Conservation (phyloP, 2,797 vertebrate species). For the Argyrosomus regius region DNA sequence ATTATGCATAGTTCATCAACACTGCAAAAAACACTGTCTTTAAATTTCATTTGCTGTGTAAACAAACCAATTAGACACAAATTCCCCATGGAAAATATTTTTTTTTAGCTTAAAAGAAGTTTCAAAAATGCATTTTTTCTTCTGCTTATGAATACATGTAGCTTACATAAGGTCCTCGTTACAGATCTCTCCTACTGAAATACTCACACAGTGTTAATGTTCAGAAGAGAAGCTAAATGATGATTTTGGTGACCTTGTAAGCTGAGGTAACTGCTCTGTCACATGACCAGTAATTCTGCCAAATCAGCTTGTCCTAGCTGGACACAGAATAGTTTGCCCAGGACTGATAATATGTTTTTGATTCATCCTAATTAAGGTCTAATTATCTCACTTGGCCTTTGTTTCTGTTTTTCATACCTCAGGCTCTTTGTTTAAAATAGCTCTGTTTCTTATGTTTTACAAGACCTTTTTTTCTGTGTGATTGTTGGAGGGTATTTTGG, state of each 20-base stretch:
- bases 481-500: constrained; percentile 59
- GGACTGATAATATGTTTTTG: constrained; percentile 10
- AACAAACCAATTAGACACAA: constrained; percentile 15
- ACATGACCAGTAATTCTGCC: neutral
- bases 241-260: neutral
- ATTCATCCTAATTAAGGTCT: constrained; percentile 27
- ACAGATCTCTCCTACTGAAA: neutral
- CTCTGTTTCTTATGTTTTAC: constrained; percentile 36
- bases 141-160: constrained; percentile 4
- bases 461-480: constrained; percentile 5
- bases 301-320: constrained; percentile 2
- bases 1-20: constrained; percentile 26
- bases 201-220: neutral
- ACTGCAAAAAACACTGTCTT: neutral
- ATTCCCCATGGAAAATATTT: neutral
- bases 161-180: neutral
- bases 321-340: constrained; percentile 3
- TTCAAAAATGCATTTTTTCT: neutral
- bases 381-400: constrained; percentile 6
- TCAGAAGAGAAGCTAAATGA: neutral
- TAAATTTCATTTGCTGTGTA: neutral
- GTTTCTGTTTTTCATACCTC: constrained; percentile 11
- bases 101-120: neutral
- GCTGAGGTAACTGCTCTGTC: neutral
- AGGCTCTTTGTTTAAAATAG: constrained; percentile 51